phyloP scores from a whole-genome alignment of 2,797 vertebrate genomes.

The Cyclura pinguis region DNA sequence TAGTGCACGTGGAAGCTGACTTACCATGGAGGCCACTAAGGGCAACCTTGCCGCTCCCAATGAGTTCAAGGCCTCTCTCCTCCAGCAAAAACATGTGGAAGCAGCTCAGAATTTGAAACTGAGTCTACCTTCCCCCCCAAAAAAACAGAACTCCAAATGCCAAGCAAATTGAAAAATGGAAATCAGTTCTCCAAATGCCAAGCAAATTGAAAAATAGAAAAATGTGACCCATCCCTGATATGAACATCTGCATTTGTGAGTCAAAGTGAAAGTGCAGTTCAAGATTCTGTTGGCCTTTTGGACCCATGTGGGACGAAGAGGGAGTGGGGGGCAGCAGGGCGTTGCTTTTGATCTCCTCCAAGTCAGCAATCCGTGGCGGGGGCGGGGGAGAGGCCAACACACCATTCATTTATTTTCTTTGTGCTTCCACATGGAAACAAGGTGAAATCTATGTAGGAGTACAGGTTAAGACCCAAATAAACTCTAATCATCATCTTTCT shows the following conservation, averaged over 20 bases:
- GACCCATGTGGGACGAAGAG: neutral
- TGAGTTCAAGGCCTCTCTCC: no score
- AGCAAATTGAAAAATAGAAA: no score
- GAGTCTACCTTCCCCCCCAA: no score
- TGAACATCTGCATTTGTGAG: neutral
- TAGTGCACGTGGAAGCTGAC: no score
- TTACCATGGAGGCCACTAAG: no score
- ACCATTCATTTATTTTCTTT: constrained; percentile 31
- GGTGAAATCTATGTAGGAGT: constrained; percentile 21
- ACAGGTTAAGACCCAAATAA: constrained; percentile 20
- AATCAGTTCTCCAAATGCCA: no score
- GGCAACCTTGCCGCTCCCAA: no score
- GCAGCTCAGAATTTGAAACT: no score
- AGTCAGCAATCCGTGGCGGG: neutral
- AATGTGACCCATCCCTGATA: neutral
- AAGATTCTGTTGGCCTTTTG: neutral
- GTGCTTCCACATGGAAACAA: neutral
- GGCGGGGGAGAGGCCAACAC: constrained; percentile 3
- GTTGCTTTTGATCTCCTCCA: neutral
- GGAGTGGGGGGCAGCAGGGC: neutral
- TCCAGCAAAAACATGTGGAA: no score
- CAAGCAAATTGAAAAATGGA: no score
- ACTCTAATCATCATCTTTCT: neutral
- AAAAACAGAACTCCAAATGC: no score
- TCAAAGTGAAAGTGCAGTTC: neutral